A percentile compares a stretch with the other conserved stretches of the same genome.
phyloP scores from a whole-genome alignment of 2,113 vertebrate genomes.

The Barbus barbus region DNA sequence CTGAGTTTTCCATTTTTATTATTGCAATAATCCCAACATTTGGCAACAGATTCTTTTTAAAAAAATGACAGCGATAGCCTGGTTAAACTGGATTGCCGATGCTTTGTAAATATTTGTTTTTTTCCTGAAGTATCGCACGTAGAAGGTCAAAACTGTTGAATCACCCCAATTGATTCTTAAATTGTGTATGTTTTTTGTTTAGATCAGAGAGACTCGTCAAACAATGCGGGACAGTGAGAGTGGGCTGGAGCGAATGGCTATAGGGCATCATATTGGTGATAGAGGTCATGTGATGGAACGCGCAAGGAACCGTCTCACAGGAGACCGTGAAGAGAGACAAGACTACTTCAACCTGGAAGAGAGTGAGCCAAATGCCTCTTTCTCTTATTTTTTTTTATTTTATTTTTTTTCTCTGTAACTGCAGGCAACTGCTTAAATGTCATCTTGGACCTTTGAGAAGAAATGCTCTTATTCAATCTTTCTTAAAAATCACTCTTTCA shows the following conservation, averaged over 20 bases:
- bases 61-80: background rate
- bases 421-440: background rate
- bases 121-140: background rate
- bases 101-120: background rate
- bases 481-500: constrained; percentile 53
- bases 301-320: constrained; percentile 92
- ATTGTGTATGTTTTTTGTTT: background rate
- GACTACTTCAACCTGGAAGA: constrained; percentile 97
- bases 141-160: background rate
- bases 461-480: background rate
- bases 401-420: background rate
- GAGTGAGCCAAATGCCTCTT: constrained; percentile 75
- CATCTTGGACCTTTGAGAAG: background rate
- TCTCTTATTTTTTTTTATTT: too few relatives aligned
- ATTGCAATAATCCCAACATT: background rate
- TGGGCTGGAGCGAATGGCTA: constrained; percentile 91
- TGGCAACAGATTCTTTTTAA: background rate
- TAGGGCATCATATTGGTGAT: constrained; percentile 96
- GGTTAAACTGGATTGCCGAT: background rate
- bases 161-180: background rate
- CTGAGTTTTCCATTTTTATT: too few relatives aligned
- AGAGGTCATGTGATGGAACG: constrained; percentile 95
- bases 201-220: constrained; percentile 95
- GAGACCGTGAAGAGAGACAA: constrained; percentile 93
- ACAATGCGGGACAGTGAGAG: constrained; percentile 92